These are phyloP conservation scores for Alouatta palliata DNA, from an alignment of 2,113 vertebrate genomes.

Conservation along the genomic window DNA sequence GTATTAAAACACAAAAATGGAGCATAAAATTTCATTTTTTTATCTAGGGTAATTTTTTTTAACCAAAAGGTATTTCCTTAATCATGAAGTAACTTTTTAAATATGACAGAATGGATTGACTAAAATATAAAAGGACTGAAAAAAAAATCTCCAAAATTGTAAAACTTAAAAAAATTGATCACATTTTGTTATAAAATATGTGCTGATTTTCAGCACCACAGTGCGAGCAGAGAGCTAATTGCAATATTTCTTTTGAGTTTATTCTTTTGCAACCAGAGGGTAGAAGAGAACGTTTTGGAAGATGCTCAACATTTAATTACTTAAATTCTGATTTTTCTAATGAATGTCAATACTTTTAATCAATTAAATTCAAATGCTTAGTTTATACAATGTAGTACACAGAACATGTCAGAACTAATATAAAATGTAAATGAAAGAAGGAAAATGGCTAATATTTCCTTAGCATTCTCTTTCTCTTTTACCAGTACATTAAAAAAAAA, in stretches of 20 bases:
- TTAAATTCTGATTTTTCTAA: slow-evolving; percentile 24
- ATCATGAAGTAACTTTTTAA: not conserved
- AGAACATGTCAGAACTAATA: slow-evolving; percentile 3
- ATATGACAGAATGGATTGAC: not conserved
- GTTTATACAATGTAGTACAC: not conserved
- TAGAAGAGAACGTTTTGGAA: slow-evolving; percentile 32
- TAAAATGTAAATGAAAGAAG: not conserved
- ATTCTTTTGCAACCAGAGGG: not conserved
- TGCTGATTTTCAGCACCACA: not conserved
- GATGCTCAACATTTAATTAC: slow-evolving; percentile 23
- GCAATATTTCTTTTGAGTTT: not conserved
- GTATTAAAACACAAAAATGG: not conserved
- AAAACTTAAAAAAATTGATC: not conserved
- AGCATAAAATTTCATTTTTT: not conserved
- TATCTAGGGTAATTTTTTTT: not conserved
- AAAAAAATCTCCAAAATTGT: not conserved
- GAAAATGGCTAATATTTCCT: not conserved
- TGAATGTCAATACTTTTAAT: slow-evolving; percentile 47
- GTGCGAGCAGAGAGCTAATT: not conserved
- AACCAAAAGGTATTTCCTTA: not conserved
- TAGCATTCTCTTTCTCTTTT: slow-evolving; percentile 37
- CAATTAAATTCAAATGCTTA: not conserved
- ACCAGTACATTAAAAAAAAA: slow-evolving; percentile 42
- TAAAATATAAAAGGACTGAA: not conserved
- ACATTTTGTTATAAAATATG: not conserved